Percentiles rank a stretch among this genome's conserved stretches.
phyloP scores from a whole-genome alignment of 2,113 vertebrate species.

The Illadopsis cleaveri region DNA sequence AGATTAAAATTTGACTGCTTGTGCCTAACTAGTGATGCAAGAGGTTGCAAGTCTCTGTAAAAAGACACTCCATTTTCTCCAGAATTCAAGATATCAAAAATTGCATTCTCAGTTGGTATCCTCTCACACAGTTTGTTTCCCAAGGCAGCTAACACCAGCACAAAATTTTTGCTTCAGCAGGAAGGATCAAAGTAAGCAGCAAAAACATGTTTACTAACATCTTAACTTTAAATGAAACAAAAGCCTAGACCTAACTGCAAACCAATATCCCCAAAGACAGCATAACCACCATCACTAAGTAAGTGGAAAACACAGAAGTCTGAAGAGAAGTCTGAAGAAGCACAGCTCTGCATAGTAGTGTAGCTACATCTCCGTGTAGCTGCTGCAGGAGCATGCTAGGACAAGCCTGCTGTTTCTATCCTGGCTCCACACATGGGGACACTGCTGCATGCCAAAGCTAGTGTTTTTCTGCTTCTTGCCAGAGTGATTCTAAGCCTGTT shows the following conservation, averaged over 20 bases:
- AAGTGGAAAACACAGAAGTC: neutral
- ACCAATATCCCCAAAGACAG: neutral
- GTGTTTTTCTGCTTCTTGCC: neutral
- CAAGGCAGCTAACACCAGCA: neutral
- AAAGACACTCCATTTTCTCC: neutral
- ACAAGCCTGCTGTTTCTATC: neutral
- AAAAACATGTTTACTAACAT: neutral
- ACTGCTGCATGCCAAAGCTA: neutral
- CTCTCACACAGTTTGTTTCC: neutral
- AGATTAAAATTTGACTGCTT: neutral
- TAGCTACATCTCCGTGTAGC: neutral
- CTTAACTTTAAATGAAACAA: neutral
- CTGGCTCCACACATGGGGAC: neutral
- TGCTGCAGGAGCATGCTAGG: neutral
- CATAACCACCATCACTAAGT: rapidly evolving
- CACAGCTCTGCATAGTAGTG: neutral
- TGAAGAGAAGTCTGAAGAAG: neutral
- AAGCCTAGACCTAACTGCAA: neutral
- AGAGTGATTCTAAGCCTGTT: neutral
- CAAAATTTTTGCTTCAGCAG: neutral
- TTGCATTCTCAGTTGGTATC: neutral
- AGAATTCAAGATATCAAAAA: neutral
- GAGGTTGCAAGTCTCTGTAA: neutral
- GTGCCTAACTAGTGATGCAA: neutral
- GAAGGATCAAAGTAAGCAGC: neutral